Evolutionary conservation across 2,888 invertebrate species (phyloP).

Genomic region (Kuschelorhynchus macadamiae): DNA sequence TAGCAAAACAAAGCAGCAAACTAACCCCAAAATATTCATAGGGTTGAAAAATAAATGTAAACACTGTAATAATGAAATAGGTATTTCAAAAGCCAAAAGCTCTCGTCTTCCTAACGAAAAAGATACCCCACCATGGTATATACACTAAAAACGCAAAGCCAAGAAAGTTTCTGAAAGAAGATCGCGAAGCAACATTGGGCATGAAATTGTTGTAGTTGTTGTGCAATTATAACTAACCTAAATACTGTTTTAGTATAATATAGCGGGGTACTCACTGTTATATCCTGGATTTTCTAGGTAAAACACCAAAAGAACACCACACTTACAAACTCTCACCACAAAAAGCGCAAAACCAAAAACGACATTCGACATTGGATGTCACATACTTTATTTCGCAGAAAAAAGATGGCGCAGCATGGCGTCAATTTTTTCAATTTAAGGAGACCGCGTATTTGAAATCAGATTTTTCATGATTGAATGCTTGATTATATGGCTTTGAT

Average conservation of each 20-base stretch:
- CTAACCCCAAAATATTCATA: constrained; percentile 40
- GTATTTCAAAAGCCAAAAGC: background rate
- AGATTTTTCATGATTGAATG: no score
- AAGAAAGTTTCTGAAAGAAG: constrained; percentile 18
- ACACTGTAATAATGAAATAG: background rate
- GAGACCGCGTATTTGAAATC: no score
- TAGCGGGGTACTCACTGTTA: constrained; percentile 58
- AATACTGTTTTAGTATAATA: no score
- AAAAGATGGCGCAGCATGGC: constrained; percentile 21
- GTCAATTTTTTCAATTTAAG: no score
- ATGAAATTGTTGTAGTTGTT: background rate
- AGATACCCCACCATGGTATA: background rate
- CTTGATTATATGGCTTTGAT: no score
- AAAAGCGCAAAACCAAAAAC: constrained; percentile 67
- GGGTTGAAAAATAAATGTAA: background rate
- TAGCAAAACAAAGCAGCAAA: constrained; percentile 48
- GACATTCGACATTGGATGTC: constrained; percentile 50
- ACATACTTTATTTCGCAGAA: background rate
- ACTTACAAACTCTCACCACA: constrained; percentile 64
- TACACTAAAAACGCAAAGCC: background rate
- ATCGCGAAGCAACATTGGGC: background rate
- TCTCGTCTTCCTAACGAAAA: background rate
- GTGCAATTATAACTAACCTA: no score
- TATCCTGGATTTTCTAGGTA: constrained; percentile 65
- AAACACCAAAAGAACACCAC: constrained; percentile 72